phyloP scores from a whole-genome alignment of 2,797 vertebrate species.

The Cyprinella venusta region DNA sequence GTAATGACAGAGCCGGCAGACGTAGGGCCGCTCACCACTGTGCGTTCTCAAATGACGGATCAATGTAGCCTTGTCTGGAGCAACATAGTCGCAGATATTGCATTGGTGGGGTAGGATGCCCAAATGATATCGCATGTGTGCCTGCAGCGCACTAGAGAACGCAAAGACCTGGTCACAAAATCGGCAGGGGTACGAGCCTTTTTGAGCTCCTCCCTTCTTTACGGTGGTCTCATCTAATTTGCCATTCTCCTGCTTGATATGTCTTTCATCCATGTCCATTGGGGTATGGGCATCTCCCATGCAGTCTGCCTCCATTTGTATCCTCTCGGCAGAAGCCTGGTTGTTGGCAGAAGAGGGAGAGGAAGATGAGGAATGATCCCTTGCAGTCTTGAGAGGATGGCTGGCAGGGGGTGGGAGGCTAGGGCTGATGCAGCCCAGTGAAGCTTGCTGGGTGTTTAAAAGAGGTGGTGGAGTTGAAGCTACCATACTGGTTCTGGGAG shows the following conservation, averaged over 20 bases:
- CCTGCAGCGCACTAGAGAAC: constrained; percentile 89
- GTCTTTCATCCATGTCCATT: constrained; percentile 80
- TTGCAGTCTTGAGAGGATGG: constrained; percentile 80
- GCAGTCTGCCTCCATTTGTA: constrained; percentile 86
- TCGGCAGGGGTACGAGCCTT: constrained; percentile 85
- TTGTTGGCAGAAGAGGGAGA: constrained; percentile 63
- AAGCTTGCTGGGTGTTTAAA: constrained; percentile 90
- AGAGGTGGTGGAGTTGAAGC: constrained; percentile 89
- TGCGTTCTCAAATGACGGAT: constrained; percentile 95
- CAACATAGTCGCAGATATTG: constrained; percentile 97
- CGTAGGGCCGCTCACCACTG: constrained; percentile 94
- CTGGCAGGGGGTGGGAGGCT: constrained; percentile 85
- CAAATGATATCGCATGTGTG: constrained; percentile 93
- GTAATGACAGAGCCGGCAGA: constrained; percentile 96
- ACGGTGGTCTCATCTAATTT: constrained; percentile 75
- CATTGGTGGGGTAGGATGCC: constrained; percentile 94
- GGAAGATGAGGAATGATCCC: constrained; percentile 74
- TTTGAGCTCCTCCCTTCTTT: constrained; percentile 81
- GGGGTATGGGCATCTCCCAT: constrained; percentile 85
- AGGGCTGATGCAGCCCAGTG: constrained; percentile 91
- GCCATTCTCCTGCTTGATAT: constrained; percentile 84
- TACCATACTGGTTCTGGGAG: constrained; percentile 86
- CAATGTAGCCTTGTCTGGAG: constrained; percentile 93
- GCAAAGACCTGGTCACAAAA: constrained; percentile 93
- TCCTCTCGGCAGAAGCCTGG: constrained; percentile 51